Percentiles rank a stretch among this genome's conserved stretches.
Evolutionary conservation across 2,797 vertebrate species (phyloP).

Genomic region (Cossypha heuglini): DNA sequence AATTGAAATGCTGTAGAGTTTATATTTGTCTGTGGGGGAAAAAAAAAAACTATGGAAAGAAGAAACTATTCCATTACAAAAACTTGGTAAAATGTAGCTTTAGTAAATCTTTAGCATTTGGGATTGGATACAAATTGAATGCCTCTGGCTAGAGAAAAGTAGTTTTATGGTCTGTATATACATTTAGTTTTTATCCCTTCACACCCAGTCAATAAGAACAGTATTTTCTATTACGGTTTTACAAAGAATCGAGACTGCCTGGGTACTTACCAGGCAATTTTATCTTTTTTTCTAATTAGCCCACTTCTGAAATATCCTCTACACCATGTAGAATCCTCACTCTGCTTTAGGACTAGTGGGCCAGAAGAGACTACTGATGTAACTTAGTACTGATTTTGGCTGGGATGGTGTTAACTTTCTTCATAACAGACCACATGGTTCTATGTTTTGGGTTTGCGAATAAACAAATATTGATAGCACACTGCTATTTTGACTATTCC

Average conservation of each 20-base stretch:
- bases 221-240: neutral
- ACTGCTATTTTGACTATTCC: neutral
- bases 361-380: neutral
- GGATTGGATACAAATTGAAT: neutral
- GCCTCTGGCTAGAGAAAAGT: neutral
- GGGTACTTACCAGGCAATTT: neutral
- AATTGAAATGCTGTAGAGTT: neutral
- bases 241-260: neutral
- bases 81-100: neutral
- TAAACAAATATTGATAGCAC: neutral
- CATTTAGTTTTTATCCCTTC: neutral
- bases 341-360: neutral
- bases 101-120: neutral
- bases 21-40: neutral
- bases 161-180: neutral
- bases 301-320: neutral
- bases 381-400: neutral
- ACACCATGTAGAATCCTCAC: neutral
- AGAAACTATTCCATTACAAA: neutral
- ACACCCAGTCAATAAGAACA: accelerated
- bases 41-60: neutral
- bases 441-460: neutral
- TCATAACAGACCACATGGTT: neutral
- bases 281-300: neutral
- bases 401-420: neutral